These are phyloP conservation scores for Lithophane leautieri DNA, from an alignment of 2,888 invertebrate species.

Conservation along the genomic window DNA sequence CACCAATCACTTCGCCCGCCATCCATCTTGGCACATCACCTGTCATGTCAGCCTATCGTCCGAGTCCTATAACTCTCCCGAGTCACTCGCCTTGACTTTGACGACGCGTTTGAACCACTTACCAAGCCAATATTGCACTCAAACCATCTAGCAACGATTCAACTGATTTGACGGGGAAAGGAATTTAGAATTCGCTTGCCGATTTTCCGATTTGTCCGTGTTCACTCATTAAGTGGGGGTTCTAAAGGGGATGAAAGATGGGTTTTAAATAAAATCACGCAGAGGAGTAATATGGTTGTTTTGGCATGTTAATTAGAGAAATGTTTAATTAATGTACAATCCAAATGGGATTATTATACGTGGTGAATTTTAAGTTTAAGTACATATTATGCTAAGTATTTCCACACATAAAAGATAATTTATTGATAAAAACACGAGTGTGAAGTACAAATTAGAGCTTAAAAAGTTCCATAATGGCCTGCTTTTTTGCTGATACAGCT, in stretches of 20 bases:
- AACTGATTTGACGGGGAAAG: constrained; percentile 50
- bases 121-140: constrained; percentile 45
- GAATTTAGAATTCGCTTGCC: constrained; percentile 43
- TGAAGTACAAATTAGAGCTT: neutral
- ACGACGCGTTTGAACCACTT: constrained; percentile 48
- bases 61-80: constrained; percentile 44
- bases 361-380: neutral
- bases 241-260: constrained; percentile 12
- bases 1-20: constrained; percentile 39
- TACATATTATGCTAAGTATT: neutral
- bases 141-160: constrained; percentile 36
- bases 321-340: neutral
- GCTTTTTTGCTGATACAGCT: neutral
- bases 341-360: neutral
- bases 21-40: constrained; percentile 52
- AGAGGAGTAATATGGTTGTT: neutral
- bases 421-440: neutral
- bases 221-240: constrained; percentile 30
- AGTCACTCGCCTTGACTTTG: constrained; percentile 48
- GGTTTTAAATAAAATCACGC: constrained; percentile 9
- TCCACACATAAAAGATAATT: neutral
- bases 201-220: constrained; percentile 34
- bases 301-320: neutral
- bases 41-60: constrained; percentile 45
- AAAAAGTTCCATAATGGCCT: neutral